A percentile compares a stretch with the other conserved stretches of the same genome.
phyloP scores from a whole-genome alignment of 2,113 vertebrate genomes.

The Eubucco bourcierii region DNA sequence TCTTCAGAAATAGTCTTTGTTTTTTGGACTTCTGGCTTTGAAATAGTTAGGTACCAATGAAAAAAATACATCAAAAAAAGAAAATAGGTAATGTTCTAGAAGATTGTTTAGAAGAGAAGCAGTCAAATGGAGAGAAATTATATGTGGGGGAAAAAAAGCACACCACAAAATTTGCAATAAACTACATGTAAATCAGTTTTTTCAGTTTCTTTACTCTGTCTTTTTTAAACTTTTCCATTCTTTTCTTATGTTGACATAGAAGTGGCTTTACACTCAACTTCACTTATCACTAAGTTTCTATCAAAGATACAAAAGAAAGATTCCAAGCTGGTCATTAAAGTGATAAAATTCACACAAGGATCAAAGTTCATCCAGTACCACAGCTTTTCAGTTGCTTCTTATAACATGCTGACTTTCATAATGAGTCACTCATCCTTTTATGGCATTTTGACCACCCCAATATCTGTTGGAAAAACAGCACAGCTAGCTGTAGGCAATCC shows the following conservation, averaged over 20 bases:
- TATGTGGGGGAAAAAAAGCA: not conserved
- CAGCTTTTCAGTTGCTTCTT: not conserved
- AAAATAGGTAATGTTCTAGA: not conserved
- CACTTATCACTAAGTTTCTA: not conserved
- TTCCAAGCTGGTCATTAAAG: not conserved
- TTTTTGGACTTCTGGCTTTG: not conserved
- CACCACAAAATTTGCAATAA: not conserved
- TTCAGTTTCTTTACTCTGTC: not conserved
- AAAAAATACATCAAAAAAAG: not conserved
- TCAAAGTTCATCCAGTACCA: not conserved
- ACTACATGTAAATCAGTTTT: not conserved
- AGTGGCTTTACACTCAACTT: not conserved
- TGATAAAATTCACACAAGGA: not conserved
- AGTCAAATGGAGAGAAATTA: not conserved
- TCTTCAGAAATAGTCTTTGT: not conserved
- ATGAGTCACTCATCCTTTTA: too few species aligned
- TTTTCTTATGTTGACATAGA: not conserved
- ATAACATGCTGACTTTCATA: not conserved
- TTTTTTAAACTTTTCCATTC: not conserved
- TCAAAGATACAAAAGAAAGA: not conserved
- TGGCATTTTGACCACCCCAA: too few species aligned
- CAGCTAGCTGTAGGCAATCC: too few species aligned
- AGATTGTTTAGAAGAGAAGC: not conserved
- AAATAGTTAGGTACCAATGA: accelerated
- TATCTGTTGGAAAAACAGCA: too few species aligned